A percentile compares a stretch with the other conserved stretches of the same genome.
phyloP scores from a whole-genome alignment of 2,888 invertebrate genomes.

The Bombyx huttoni region DNA sequence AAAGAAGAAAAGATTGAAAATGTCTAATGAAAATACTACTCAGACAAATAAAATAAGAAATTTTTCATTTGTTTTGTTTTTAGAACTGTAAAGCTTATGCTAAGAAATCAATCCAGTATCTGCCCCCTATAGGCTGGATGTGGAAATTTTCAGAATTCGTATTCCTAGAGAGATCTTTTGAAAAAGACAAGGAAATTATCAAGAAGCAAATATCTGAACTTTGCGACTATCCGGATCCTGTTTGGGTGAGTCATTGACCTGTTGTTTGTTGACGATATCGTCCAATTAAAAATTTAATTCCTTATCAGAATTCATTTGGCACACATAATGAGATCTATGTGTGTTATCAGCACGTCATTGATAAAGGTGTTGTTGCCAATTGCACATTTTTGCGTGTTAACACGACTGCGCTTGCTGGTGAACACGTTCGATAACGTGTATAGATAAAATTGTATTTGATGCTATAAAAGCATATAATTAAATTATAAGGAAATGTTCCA shows the following conservation, averaged over 20 bases:
- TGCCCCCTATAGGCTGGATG: slow-evolving; percentile 95
- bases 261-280: not conserved
- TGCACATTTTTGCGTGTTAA: not conserved
- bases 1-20: too few species aligned
- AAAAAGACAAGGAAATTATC: slow-evolving; percentile 90
- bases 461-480: not conserved
- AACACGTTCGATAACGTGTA: not conserved
- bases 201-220: slow-evolving; percentile 84
- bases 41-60: not conserved
- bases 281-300: not conserved
- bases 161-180: slow-evolving; percentile 92
- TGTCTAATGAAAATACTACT: too few species aligned
- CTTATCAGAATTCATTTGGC: not conserved
- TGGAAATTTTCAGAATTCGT: slow-evolving; percentile 97
- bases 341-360: not conserved
- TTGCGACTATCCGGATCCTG: slow-evolving; percentile 90
- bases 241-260: slow-evolving; percentile 77
- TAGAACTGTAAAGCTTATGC: slow-evolving; percentile 96
- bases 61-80: slow-evolving; percentile 24
- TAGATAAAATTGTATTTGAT: not conserved
- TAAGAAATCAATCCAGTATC: slow-evolving; percentile 90
- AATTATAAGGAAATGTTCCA: not conserved
- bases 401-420: not conserved
- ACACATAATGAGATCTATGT: not conserved
- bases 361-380: not conserved